Evolutionary conservation across 2,797 vertebrate genomes (phyloP).

Genomic region (Lithobates sylvaticus): DNA sequence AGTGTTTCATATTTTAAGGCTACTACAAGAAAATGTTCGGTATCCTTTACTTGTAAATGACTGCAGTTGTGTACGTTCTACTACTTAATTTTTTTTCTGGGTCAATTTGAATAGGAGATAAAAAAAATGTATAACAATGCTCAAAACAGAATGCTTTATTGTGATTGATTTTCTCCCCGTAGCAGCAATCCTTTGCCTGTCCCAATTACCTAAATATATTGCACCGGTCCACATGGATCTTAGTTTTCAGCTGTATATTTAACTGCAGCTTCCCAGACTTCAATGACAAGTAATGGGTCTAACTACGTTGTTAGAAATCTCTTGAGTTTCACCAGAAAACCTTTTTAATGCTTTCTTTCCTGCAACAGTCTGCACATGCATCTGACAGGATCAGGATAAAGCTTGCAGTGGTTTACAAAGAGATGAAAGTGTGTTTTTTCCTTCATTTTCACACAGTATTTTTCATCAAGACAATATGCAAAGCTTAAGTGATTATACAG

Average conservation of each 20-base stretch:
- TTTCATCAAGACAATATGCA: conserved; percentile 45
- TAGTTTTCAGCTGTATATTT: neutral
- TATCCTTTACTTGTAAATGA: neutral
- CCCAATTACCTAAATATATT: neutral
- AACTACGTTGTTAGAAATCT: conserved; percentile 22
- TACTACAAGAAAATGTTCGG: neutral
- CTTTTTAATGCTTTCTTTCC: conserved; percentile 9
- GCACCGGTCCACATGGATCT: neutral
- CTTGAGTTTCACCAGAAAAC: conserved; percentile 5
- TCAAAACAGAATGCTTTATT: neutral
- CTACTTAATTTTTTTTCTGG: neutral
- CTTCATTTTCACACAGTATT: conserved; percentile 12
- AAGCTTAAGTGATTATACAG: conserved; percentile 54
- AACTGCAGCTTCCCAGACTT: neutral
- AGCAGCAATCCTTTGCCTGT: neutral
- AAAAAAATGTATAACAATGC: neutral
- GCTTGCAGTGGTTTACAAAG: conserved; percentile 39
- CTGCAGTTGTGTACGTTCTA: neutral
- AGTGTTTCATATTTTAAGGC: neutral
- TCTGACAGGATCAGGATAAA: conserved; percentile 48
- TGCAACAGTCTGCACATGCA: conserved; percentile 41
- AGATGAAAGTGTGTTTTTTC: conserved; percentile 46
- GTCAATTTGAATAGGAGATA: neutral
- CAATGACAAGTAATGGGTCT: neutral
- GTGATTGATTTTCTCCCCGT: neutral